Evolutionary conservation across 2,797 vertebrate genomes (phyloP).

Genomic region (Hipposideros larvatus): DNA sequence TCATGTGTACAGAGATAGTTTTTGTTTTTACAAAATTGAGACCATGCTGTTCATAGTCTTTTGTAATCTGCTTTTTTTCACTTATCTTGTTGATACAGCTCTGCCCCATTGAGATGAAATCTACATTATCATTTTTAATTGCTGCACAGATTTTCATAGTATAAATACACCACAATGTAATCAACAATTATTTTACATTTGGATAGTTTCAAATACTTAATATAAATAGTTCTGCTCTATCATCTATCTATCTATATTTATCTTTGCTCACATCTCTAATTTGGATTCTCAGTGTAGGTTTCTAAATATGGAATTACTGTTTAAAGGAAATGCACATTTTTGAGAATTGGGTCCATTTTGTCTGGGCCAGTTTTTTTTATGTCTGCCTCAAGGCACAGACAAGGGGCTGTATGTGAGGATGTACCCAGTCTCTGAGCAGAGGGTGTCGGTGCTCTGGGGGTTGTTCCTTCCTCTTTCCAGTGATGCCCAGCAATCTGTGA

Average conservation of each 20-base stretch:
- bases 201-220: background rate
- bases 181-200: background rate
- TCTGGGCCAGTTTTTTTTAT: background rate
- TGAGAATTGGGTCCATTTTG: background rate
- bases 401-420: background rate
- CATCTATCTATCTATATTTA: background rate
- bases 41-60: background rate
- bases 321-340: conserved; percentile 7
- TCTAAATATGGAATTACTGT: background rate
- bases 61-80: background rate
- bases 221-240: background rate
- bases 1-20: background rate
- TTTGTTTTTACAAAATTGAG: background rate
- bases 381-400: background rate
- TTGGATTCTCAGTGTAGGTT: background rate
- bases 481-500: background rate
- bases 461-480: background rate
- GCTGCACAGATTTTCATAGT: background rate
- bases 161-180: background rate
- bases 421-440: background rate
- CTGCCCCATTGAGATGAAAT: background rate
- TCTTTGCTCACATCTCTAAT: conserved; percentile 31
- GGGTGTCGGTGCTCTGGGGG: background rate
- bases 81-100: background rate
- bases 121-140: background rate